Conservation (phyloP, 2,797 vertebrate genomes). For the Pangasius mekongensis region DNA sequence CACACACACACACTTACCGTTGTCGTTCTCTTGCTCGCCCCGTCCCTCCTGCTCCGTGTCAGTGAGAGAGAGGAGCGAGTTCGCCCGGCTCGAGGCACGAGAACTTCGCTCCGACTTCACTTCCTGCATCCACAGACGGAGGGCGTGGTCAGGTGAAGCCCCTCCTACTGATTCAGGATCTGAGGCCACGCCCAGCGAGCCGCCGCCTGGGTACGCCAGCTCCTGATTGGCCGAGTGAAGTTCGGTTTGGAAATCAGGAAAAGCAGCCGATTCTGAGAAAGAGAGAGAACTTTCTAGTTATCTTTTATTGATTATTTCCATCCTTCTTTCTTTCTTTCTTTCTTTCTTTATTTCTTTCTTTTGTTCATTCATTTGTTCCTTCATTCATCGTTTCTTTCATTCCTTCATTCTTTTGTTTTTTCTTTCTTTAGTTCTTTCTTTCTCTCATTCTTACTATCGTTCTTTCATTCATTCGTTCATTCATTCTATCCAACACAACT, state of each 20-base stretch:
- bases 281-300: not conserved
- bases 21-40: constrained; percentile 95
- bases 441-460: not conserved
- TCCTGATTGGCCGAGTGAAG: constrained; percentile 63
- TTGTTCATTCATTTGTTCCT: not conserved
- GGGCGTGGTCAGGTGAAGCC: constrained; percentile 86
- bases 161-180: constrained; percentile 92
- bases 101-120: constrained; percentile 96
- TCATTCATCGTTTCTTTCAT: not conserved
- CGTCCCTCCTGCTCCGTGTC: constrained; percentile 98
- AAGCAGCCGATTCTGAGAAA: constrained; percentile 32
- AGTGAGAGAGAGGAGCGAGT: constrained; percentile 93
- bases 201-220: constrained; percentile 73
- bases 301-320: no score
- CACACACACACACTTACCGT: constrained; percentile 60
- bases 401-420: not conserved
- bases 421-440: not conserved
- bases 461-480: not conserved
- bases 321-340: not conserved
- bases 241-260: constrained; percentile 54
- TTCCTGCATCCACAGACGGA: constrained; percentile 94
- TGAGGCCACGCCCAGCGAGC: constrained; percentile 87
- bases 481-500: not conserved
- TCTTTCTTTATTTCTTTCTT: not conserved
- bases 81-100: constrained; percentile 93